Percentiles rank a stretch among this genome's conserved stretches.
phyloP scores from a whole-genome alignment of 53 echinoderm and acorn worm genomes.

The Holothuria scabra region DNA sequence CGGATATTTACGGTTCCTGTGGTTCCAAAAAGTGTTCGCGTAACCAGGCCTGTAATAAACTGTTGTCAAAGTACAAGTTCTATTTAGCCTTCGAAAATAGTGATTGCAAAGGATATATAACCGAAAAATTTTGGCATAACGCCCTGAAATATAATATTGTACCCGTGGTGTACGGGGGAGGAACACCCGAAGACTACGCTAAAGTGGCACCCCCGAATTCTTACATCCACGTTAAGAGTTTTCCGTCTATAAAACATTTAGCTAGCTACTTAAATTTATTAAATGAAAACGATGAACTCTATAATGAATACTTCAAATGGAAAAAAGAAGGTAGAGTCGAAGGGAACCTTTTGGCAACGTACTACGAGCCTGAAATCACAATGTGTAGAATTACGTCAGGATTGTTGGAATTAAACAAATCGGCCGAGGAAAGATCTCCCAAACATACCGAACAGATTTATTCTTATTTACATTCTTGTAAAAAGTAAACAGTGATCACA shows the following conservation, averaged over 20 bases:
- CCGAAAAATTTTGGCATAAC: slow-evolving; percentile 51
- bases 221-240: slow-evolving; percentile 24
- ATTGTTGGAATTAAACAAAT: not conserved
- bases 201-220: slow-evolving; percentile 42
- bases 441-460: no score
- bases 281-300: slow-evolving; percentile 14
- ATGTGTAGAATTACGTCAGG: slow-evolving; percentile 15
- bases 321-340: slow-evolving; percentile 18
- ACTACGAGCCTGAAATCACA: slow-evolving; percentile 28
- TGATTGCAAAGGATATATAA: slow-evolving; percentile 29
- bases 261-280: not conserved
- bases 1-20: slow-evolving; percentile 29
- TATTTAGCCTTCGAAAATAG: slow-evolving; percentile 47
- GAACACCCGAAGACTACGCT: slow-evolving; percentile 19
- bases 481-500: no score
- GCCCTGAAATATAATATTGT: slow-evolving; percentile 4
- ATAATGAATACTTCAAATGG: slow-evolving; percentile 45
- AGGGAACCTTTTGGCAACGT: slow-evolving; percentile 4
- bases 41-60: slow-evolving; percentile 1
- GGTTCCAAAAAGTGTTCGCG: not conserved
- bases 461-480: no score
- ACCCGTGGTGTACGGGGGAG: slow-evolving; percentile 40
- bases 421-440: no score
- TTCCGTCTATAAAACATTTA: slow-evolving; percentile 13
- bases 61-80: slow-evolving; percentile 40